Conservation (phyloP, 2,113 vertebrate genomes). For the Cyprinus carpio region DNA sequence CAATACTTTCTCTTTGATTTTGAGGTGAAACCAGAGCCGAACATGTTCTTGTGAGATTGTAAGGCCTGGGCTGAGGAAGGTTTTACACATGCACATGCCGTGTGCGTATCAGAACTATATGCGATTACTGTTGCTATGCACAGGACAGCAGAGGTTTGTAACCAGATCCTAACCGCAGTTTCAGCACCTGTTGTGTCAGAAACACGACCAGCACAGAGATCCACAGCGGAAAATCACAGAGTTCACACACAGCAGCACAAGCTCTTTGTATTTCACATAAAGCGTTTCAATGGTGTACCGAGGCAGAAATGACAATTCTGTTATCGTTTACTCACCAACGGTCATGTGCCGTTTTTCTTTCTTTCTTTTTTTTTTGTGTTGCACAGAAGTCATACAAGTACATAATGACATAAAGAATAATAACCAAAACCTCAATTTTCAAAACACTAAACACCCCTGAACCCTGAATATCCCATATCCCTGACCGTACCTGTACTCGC, state of each 20-base stretch:
- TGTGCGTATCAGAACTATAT: conserved; percentile 10
- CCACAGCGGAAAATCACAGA: conserved; percentile 9
- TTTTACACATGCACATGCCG: neutral
- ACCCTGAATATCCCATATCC: too few relatives aligned
- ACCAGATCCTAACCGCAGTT: conserved; percentile 47
- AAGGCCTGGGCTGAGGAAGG: neutral
- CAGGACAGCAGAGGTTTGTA: conserved; percentile 50
- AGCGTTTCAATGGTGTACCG: neutral
- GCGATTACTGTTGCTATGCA: conserved; percentile 54
- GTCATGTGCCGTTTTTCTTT: neutral
- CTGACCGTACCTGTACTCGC: conserved; percentile 84
- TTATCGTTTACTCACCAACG: neutral
- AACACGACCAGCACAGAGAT: neutral
- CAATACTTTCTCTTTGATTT: neutral
- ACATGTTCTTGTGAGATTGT: neutral
- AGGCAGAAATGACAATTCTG: neutral
- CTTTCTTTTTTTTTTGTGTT: neutral
- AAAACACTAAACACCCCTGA: too few relatives aligned
- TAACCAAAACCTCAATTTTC: neutral
- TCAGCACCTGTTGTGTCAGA: conserved; percentile 6
- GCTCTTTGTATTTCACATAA: neutral
- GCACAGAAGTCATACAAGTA: too few relatives aligned
- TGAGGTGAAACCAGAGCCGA: neutral
- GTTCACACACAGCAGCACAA: neutral
- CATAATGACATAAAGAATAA: too few relatives aligned